phyloP scores from a whole-genome alignment of 1,140 invertebrate species.

The Melanaphis sacchari region DNA sequence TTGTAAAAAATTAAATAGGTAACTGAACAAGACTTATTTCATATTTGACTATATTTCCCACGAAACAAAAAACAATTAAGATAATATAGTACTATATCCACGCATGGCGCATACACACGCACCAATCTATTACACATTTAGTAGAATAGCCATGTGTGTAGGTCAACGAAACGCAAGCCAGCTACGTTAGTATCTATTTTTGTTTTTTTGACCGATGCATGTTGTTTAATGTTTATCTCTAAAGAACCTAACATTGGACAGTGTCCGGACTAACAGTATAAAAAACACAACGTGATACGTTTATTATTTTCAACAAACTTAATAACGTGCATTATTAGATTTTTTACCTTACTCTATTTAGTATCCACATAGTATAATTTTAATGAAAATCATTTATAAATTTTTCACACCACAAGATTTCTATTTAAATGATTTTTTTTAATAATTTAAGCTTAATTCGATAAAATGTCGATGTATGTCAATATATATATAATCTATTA shows the following conservation, averaged over 20 bases:
- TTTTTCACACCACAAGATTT: background rate
- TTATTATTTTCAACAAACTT: background rate
- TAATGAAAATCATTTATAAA: background rate
- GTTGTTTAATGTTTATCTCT: conserved; percentile 8
- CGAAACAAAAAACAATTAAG: conserved; percentile 30
- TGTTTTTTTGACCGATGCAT: background rate
- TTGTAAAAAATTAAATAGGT: background rate
- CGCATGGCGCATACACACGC: background rate
- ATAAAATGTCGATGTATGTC: background rate
- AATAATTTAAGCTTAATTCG: background rate
- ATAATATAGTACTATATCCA: background rate
- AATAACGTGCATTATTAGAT: background rate
- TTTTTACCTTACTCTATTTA: background rate
- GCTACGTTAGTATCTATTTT: conserved; percentile 38
- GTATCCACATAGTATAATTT: background rate
- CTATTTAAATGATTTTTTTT: background rate
- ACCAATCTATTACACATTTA: background rate
- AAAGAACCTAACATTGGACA: background rate
- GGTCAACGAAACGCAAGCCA: conserved; percentile 43
- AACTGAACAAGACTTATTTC: background rate
- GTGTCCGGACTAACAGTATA: background rate
- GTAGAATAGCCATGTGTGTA: conserved; percentile 8
- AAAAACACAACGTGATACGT: background rate
- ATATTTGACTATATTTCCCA: background rate
- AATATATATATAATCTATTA: too few relatives aligned